Base-by-base conservation (phyloP, 2,797 vertebrate genomes). In the Pangasius krempfi region DNA sequence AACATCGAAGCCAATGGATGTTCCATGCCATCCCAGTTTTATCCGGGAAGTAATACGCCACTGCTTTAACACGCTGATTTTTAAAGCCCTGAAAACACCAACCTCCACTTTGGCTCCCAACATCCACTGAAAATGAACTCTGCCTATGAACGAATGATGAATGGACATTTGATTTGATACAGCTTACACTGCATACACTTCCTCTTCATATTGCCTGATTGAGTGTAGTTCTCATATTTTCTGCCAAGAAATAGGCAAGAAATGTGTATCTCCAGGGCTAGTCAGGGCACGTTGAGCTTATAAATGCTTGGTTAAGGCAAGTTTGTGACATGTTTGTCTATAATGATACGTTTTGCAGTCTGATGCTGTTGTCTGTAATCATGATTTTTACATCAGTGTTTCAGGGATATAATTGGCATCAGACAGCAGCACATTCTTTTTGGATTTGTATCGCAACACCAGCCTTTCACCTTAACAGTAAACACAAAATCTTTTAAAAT, bases 241-340 rank as follows among this genome's bases (percentile, higher is more conserved):
- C 22, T 37, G 60, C 56, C 72, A 80, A 52, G 82, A 79, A 7
- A 66, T 1, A 50, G 30, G 52, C 22, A 12, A 40, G 22, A 56
- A 75, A 60, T 30, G 5, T 44, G 30, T n/a, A 50, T 30, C 22
- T 54, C 22, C 30, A 12, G 62, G 30, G 20, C 86, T n/a, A 27
- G 47, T 68, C 75, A n/a, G 86, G 86, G 76, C 47, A 80, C 30
- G 62, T 37, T 40, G 76, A 81, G 44, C 62, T 81, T 81, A 27
- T 33, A 87, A 80, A 22, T 54, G 62, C 60, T 87, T 54, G 47
- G 76, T 54, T 79, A 87, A 87, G 86, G 60, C 86, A 66, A 9
- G 30, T 68, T 70, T 54, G 16, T 68, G 58, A 64, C 9, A 62
- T 30, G 75, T 27, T 79, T 54, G 75, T 70, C 20, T 2, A 40